Evolutionary conservation across 2,888 invertebrate species (phyloP).

Genomic region (Cordilura impudica): DNA sequence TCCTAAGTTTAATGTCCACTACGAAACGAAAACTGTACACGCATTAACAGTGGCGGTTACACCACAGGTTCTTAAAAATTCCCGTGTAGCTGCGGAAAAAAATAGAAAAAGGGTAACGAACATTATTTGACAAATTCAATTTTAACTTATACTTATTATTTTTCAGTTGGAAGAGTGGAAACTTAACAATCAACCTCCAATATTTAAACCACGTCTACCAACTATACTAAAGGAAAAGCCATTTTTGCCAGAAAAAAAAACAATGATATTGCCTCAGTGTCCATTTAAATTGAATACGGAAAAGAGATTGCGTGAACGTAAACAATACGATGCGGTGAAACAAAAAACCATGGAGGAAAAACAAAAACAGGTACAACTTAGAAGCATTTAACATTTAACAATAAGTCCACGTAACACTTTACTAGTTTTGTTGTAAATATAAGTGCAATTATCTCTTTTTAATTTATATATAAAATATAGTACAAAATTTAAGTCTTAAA

Average conservation of each 20-base stretch:
- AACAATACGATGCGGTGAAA: conserved; percentile 70
- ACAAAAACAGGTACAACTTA: conserved; percentile 72
- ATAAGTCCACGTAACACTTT: neutral
- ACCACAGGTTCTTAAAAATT: conserved; percentile 72
- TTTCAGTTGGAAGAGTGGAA: conserved; percentile 68
- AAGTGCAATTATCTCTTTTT: neutral
- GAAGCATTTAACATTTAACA: conserved; percentile 41
- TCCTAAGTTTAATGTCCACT: conserved; percentile 70
- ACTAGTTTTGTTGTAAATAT: conserved; percentile 26
- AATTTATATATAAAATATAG: neutral
- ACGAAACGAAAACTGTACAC: conserved; percentile 64
- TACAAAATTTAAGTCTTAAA: no score
- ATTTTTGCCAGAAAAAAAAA: conserved; percentile 67
- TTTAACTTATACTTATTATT: conserved; percentile 12
- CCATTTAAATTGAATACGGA: conserved; percentile 74
- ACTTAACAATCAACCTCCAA: conserved; percentile 61
- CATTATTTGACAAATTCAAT: neutral
- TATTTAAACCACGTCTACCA: conserved; percentile 63
- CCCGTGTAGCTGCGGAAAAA: conserved; percentile 65
- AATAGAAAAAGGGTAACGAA: conserved; percentile 66
- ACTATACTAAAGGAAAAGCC: conserved; percentile 68
- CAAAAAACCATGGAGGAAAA: conserved; percentile 68
- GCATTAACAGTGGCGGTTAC: conserved; percentile 70
- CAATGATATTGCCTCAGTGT: conserved; percentile 62
- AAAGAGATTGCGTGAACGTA: conserved; percentile 72